phyloP scores from a whole-genome alignment of 2,797 vertebrate species.

The Phoebastria nigripes region DNA sequence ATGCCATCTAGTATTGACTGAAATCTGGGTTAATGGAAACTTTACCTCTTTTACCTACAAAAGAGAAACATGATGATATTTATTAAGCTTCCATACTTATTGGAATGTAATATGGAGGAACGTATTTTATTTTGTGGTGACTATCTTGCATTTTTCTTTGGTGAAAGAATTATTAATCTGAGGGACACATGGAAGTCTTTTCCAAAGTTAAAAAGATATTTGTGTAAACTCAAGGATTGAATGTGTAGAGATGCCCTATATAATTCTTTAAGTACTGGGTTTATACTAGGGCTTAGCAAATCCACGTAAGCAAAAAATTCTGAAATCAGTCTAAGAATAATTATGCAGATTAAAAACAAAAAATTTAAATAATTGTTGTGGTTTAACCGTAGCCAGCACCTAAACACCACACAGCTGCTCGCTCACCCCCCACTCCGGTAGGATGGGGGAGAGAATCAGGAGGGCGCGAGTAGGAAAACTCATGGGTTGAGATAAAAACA shows the following conservation, averaged over 20 bases:
- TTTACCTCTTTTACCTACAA: neutral
- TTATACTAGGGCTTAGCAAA: neutral
- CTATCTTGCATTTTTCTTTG: neutral
- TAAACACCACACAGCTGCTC: too few relatives aligned
- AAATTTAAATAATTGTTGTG: neutral
- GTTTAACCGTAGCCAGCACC: too few relatives aligned
- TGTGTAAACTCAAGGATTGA: neutral
- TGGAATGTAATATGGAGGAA: neutral
- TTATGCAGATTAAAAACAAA: neutral
- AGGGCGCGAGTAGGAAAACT: too few relatives aligned
- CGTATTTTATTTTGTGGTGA: neutral
- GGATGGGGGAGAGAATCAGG: too few relatives aligned
- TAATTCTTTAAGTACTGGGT: rapidly evolving
- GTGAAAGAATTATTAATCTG: neutral
- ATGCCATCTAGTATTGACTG: neutral
- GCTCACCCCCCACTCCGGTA: too few relatives aligned
- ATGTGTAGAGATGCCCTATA: too few relatives aligned
- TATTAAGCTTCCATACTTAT: neutral
- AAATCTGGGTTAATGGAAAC: neutral
- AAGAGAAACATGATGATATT: neutral
- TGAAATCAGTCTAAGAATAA: neutral
- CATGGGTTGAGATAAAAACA: too few relatives aligned
- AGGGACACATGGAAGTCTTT: neutral
- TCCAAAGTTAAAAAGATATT: neutral
- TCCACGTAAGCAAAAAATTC: neutral